A percentile compares a stretch with the other conserved stretches of the same genome.
Conservation (phyloP, 2,888 invertebrate genomes). For the Chrysotoxum bicinctum region DNA sequence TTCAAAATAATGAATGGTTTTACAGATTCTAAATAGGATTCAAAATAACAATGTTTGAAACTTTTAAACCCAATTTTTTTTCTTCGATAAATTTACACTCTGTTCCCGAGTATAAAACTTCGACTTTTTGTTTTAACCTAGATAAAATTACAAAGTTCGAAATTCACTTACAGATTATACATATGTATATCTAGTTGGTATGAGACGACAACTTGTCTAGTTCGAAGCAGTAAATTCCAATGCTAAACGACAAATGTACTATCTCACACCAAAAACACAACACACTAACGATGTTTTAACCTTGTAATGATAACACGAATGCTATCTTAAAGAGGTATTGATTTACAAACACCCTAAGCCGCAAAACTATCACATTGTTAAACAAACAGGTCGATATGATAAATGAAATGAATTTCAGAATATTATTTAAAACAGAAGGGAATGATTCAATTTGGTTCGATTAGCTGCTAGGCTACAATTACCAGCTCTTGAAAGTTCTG, state of each 20-base stretch:
- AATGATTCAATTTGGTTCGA: background rate
- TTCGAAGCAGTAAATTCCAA: background rate
- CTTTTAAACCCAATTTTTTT: background rate
- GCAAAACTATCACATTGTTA: background rate
- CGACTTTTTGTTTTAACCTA: background rate
- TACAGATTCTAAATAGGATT: background rate
- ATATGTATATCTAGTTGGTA: background rate
- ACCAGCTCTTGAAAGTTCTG: background rate
- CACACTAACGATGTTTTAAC: background rate
- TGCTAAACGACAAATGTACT: background rate
- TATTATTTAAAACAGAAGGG: background rate
- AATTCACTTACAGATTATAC: background rate
- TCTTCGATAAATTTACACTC: background rate
- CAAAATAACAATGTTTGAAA: background rate
- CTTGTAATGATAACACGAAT: background rate
- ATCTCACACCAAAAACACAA: background rate
- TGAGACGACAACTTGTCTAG: background rate
- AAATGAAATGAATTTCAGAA: background rate
- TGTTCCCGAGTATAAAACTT: background rate
- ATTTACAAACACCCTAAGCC: background rate
- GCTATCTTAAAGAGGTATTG: background rate
- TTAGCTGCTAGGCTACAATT: background rate
- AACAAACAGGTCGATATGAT: background rate
- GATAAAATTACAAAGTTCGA: background rate
- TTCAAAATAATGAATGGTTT: background rate